Evolutionary conservation across 2,113 vertebrate species (phyloP).

Genomic region (Montifringilla adamsi): DNA sequence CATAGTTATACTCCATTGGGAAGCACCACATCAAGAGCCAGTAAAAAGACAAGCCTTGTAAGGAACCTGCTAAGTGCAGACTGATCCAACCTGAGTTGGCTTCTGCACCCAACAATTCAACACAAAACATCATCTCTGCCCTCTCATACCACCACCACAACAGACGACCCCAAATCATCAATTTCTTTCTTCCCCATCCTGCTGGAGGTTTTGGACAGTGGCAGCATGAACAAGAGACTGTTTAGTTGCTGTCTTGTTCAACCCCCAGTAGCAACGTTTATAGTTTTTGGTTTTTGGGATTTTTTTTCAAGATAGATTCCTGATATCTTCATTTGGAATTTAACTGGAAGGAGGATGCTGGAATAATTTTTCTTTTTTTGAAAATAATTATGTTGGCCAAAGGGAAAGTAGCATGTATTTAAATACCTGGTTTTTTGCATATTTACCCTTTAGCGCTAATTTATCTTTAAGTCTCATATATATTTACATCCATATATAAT

Average conservation of each 20-base stretch:
- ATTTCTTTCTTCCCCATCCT: background rate
- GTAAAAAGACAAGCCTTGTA: background rate
- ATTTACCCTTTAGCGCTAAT: background rate
- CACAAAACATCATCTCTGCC: background rate
- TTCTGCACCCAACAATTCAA: background rate
- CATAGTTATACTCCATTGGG: background rate
- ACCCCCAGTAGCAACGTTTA: accelerated
- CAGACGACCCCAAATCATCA: accelerated
- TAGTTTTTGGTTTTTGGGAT: background rate
- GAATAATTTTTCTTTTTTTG: background rate
- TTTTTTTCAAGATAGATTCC: background rate
- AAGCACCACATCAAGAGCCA: background rate
- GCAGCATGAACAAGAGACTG: background rate
- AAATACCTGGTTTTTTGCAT: background rate
- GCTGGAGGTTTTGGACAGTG: accelerated
- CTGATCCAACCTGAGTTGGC: background rate
- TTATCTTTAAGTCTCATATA: background rate
- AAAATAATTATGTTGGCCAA: background rate
- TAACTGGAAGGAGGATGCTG: background rate
- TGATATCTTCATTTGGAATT: background rate
- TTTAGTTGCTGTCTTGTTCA: background rate
- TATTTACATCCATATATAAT: background rate
- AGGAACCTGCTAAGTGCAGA: background rate
- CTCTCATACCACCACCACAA: background rate
- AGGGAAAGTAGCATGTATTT: background rate